Percentiles rank a stretch among this genome's conserved stretches.
Evolutionary conservation across 2,113 vertebrate species (phyloP).

Genomic region (Etia nguti): DNA sequence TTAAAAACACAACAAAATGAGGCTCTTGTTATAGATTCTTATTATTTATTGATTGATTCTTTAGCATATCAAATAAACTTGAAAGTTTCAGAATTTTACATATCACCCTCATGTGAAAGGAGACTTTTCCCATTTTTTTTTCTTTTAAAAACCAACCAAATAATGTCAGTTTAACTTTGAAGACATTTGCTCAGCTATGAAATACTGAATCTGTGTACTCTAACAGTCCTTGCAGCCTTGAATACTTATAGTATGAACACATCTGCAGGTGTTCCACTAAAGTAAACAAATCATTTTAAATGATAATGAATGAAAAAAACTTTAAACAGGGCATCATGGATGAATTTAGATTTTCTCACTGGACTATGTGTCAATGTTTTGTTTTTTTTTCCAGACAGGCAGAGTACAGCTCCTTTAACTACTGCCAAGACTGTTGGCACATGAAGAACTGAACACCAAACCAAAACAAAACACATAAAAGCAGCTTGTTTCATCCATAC

Average conservation of each 20-base stretch:
- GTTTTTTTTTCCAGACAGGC: constrained; percentile 20
- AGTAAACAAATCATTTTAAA: background rate
- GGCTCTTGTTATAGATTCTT: too few species aligned
- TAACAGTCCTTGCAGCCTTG: background rate
- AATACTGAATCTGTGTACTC: background rate
- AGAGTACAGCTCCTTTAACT: constrained; percentile 4
- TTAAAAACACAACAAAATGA: too few species aligned
- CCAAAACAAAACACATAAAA: constrained; percentile 52
- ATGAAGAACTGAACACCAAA: constrained; percentile 33
- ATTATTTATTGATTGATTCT: too few species aligned
- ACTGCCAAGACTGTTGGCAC: constrained; percentile 51
- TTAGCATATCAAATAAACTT: too few species aligned
- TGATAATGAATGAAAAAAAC: background rate
- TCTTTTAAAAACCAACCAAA: too few species aligned
- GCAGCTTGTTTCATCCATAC: constrained; percentile 30
- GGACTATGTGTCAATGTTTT: constrained; percentile 22
- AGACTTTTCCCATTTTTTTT: too few species aligned
- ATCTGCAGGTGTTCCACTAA: background rate
- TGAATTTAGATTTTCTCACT: constrained; percentile 23
- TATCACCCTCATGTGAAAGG: background rate
- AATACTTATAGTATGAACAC: background rate
- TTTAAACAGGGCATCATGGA: constrained; percentile 12
- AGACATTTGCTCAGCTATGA: background rate
- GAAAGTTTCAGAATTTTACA: too few species aligned
- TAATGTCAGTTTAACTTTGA: background rate